Conservation (phyloP, 2,797 vertebrate species). For the Salmo trutta region DNA sequence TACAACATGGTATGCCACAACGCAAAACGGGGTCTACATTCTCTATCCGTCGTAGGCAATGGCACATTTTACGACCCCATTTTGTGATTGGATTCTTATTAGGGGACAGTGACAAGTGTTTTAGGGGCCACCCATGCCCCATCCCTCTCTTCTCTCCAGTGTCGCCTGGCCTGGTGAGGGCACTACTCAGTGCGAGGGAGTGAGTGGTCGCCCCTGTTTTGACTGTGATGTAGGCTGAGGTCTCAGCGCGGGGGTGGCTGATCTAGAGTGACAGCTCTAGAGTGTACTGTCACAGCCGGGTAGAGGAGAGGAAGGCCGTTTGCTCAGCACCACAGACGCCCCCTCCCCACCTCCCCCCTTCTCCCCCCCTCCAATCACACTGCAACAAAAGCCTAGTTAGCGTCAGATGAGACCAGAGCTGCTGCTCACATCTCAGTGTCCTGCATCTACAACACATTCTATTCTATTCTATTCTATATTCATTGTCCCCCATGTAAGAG, state of each 20-base stretch:
- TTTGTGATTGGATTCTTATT: background rate
- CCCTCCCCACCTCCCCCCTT: background rate
- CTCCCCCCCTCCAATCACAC: background rate
- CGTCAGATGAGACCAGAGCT: constrained; percentile 49
- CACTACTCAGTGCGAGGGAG: background rate
- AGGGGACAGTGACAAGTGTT: background rate
- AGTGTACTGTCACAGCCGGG: constrained; percentile 76
- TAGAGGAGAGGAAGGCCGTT: constrained; percentile 53
- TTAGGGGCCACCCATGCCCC: background rate
- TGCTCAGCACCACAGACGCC: constrained; percentile 50
- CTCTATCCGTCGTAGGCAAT: background rate
- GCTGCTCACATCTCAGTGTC: constrained; percentile 69
- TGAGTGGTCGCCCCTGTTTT: constrained; percentile 53
- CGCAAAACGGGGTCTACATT: background rate
- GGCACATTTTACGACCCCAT: background rate
- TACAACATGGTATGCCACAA: constrained; percentile 65
- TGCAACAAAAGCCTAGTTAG: constrained; percentile 2
- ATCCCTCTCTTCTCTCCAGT: background rate
- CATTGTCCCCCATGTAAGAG: background rate
- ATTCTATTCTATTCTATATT: constrained; percentile 21
- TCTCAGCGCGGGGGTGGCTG: constrained; percentile 72
- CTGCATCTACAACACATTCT: constrained; percentile 29
- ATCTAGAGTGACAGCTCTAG: constrained; percentile 82
- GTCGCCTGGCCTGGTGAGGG: background rate
- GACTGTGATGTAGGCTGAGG: constrained; percentile 79